Evolutionary conservation across 2,797 vertebrate species (phyloP).

Genomic region (Diceros bicornis): DNA sequence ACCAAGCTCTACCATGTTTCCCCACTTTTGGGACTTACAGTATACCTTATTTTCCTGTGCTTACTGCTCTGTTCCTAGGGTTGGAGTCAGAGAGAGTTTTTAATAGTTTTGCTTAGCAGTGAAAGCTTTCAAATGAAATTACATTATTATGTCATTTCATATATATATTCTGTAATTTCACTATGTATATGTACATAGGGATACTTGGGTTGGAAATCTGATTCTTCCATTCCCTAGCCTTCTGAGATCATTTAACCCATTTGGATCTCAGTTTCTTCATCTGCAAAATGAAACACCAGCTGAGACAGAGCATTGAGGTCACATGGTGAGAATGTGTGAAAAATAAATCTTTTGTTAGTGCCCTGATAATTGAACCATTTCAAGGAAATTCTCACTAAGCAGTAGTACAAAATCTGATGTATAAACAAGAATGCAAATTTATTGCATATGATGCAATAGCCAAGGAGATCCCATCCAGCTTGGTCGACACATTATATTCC

Average conservation of each 20-base stretch:
- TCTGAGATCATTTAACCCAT: not conserved
- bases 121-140: slow-evolving; percentile 30
- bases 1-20: not conserved
- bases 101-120: not conserved
- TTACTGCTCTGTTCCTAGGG: not conserved
- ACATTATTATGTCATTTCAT: not conserved
- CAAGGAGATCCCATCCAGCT: slow-evolving; percentile 3
- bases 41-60: not conserved
- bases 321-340: not conserved
- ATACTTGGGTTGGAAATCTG: not conserved
- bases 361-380: not conserved
- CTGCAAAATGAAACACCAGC: not conserved
- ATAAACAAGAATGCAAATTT: slow-evolving; percentile 19
- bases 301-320: not conserved
- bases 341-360: not conserved
- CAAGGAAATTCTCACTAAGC: not conserved
- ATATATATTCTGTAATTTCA: too few relatives aligned
- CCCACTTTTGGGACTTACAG: not conserved
- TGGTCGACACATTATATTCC: not conserved
- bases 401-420: not conserved
- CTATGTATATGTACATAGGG: not conserved
- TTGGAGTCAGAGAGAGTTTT: slow-evolving; percentile 11
- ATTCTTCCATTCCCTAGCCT: slow-evolving; percentile 24
- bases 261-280: not conserved
- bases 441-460: not conserved